Conservation (phyloP, 2,888 invertebrate species). For the Tetramorium bicarinatum region DNA sequence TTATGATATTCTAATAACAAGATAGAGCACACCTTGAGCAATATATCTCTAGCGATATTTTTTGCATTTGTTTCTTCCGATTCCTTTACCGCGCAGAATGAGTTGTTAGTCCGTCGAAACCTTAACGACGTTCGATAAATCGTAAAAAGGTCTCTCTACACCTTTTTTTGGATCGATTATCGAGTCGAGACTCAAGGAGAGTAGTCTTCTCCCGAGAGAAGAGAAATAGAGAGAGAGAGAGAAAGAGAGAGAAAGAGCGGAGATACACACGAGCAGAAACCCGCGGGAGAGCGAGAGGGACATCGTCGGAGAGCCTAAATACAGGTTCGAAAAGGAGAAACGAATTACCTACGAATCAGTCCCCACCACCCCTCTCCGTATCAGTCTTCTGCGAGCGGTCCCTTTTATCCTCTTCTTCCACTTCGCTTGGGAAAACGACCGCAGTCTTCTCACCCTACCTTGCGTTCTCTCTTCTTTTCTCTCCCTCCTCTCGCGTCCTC, state of each 20-base stretch:
- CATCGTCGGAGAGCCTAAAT: slow-evolving; percentile 65
- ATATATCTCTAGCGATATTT: slow-evolving; percentile 9
- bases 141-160: slow-evolving; percentile 61
- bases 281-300: slow-evolving; percentile 26
- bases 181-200: slow-evolving; percentile 35
- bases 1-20: slow-evolving; percentile 8
- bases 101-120: slow-evolving; percentile 44
- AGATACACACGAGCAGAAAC: not conserved
- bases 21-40: not conserved
- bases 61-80: slow-evolving; percentile 27
- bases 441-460: slow-evolving; percentile 67
- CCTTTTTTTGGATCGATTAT: slow-evolving; percentile 70
- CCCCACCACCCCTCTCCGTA: slow-evolving; percentile 50
- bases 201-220: slow-evolving; percentile 30
- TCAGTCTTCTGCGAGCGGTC: slow-evolving; percentile 68
- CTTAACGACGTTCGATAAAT: slow-evolving; percentile 66
- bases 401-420: slow-evolving; percentile 77
- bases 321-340: slow-evolving; percentile 78
- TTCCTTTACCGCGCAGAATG: slow-evolving; percentile 16
- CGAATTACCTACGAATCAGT: slow-evolving; percentile 77
- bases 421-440: slow-evolving; percentile 75
- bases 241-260: slow-evolving; percentile 25
- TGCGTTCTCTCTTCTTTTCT: slow-evolving; percentile 38
- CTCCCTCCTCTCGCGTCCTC: slow-evolving; percentile 7
- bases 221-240: slow-evolving; percentile 34